Evolutionary conservation across 37 sponge, comb jelly and placozoan species (phyloP), one percentile per base, ranked within the genome.

Genomic region (Theonella swinhoei): DNA sequence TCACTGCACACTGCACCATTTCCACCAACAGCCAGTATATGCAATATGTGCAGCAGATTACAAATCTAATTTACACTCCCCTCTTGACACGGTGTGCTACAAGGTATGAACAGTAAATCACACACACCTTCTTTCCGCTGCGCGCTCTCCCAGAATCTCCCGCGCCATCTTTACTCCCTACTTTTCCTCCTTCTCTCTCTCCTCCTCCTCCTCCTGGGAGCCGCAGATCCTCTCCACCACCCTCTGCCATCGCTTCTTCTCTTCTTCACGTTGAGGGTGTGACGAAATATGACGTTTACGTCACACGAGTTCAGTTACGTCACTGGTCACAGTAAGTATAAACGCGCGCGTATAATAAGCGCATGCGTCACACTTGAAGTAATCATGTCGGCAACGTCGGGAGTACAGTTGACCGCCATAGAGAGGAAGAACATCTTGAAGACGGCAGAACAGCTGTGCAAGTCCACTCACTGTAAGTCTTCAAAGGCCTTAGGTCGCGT

Each of bases 401-500:
- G 54, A 47, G 72, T 82, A 14, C 81, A 72, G 31, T 67, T 91
- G 54, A 96, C 93, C 79, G 92, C 92, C 2, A 91, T 91, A 9
- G 96, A 93, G 79, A 84, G 91, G 40, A 96, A 96, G 60, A 74
- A 66, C 24, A 36, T 96, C 9, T 54, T 91, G 1, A 96, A 93
- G 68, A 70, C 74, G 54, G 88, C 96, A 3, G 92, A 96, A 30
- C 74, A 76, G 32, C 47, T 90, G 1, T 90, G 75, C 82, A 93
- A 84, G 61, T 47, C 54, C 14, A 14, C 14, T 7, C 54, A 47
- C 54, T 47, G 54, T 47, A 14, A 47, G 54, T 47, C 14, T 30
- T 39, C 43, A 8, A 39, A 39, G 38, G 1, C 2, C 7, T 41
- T 20, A 39, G 23, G 9, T 19, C 25, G 29, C 25, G 66, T 65